Percentiles rank a stretch among this genome's conserved stretches.
Evolutionary conservation across 1,140 invertebrate genomes (phyloP).

Genomic region (Neoseiulus cucumeris): DNA sequence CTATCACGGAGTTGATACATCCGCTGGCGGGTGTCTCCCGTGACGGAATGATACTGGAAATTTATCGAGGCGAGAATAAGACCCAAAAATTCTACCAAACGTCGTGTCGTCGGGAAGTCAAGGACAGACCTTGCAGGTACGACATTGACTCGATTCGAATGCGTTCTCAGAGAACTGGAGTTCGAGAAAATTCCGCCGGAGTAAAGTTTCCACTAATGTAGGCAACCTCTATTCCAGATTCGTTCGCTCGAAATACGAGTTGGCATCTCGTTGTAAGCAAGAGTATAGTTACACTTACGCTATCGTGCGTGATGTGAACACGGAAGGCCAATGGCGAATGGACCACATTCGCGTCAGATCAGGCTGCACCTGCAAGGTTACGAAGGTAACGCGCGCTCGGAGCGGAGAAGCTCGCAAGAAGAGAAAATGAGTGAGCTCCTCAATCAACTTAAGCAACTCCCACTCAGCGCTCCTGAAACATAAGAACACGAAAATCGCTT

Average conservation of each 20-base stretch:
- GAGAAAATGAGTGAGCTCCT: neutral
- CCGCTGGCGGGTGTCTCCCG: slow-evolving; percentile 51
- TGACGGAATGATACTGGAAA: slow-evolving; percentile 44
- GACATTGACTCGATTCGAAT: slow-evolving; percentile 16
- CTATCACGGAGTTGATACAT: slow-evolving; percentile 48
- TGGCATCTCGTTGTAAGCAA: slow-evolving; percentile 48
- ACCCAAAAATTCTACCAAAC: slow-evolving; percentile 49
- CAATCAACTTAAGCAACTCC: no score
- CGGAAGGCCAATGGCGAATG: slow-evolving; percentile 40
- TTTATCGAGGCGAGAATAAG: slow-evolving; percentile 43
- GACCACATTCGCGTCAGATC: slow-evolving; percentile 60
- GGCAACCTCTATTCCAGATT: slow-evolving; percentile 24
- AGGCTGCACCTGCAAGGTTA: slow-evolving; percentile 56
- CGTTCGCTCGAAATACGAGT: neutral
- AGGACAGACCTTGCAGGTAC: slow-evolving; percentile 50
- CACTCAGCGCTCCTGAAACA: no score
- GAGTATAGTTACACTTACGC: slow-evolving; percentile 66
- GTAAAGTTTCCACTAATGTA: slow-evolving; percentile 19
- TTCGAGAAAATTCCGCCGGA: neutral
- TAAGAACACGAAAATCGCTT: no score
- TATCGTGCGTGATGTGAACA: slow-evolving; percentile 37
- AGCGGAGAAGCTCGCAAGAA: neutral
- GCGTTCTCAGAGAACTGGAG: neutral
- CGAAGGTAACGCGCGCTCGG: slow-evolving; percentile 28
- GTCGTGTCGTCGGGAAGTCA: slow-evolving; percentile 46